Conservation (phyloP, 2,797 vertebrate genomes). For the Pseudochaenichthys georgianus region DNA sequence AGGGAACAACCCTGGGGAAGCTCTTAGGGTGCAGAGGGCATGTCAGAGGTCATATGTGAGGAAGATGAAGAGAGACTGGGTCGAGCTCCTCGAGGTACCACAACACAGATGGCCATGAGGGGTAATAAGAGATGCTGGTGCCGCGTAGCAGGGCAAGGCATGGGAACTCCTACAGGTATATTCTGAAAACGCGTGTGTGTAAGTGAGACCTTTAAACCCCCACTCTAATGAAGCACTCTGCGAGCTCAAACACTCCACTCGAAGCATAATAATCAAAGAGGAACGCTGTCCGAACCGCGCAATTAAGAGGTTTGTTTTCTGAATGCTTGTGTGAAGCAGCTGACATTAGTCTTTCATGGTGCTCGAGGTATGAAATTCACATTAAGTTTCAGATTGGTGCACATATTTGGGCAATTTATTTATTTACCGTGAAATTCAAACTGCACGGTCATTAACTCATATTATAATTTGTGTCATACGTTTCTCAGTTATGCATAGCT, state of each 20-base stretch:
- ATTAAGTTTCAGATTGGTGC: constrained; percentile 47
- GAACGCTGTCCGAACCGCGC: constrained; percentile 35
- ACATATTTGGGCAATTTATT: constrained; percentile 51
- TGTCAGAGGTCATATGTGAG: constrained; percentile 69
- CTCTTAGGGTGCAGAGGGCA: constrained; percentile 65
- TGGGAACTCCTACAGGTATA: constrained; percentile 48
- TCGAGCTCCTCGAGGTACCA: constrained; percentile 61
- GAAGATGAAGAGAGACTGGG: constrained; percentile 74
- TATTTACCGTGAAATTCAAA: constrained; percentile 70
- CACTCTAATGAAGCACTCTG: constrained; percentile 50
- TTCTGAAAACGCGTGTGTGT: constrained; percentile 29
- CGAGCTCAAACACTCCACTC: constrained; percentile 36
- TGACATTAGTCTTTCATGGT: constrained; percentile 72
- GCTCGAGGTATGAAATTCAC: constrained; percentile 56
- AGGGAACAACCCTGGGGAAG: constrained; percentile 56
- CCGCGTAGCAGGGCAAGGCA: constrained; percentile 18
- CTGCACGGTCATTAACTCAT: constrained; percentile 35
- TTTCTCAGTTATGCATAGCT: constrained; percentile 38
- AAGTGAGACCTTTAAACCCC: constrained; percentile 44
- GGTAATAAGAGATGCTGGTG: constrained; percentile 59
- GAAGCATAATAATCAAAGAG: constrained; percentile 72
- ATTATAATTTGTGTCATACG: constrained; percentile 54
- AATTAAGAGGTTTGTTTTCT: constrained; percentile 76
- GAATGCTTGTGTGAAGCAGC: constrained; percentile 52
- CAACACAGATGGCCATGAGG: constrained; percentile 70